A percentile compares a stretch with the other conserved stretches of the same genome.
Evolutionary conservation across 2,888 invertebrate species (phyloP).

Genomic region (Lasioglossum figueresi): DNA sequence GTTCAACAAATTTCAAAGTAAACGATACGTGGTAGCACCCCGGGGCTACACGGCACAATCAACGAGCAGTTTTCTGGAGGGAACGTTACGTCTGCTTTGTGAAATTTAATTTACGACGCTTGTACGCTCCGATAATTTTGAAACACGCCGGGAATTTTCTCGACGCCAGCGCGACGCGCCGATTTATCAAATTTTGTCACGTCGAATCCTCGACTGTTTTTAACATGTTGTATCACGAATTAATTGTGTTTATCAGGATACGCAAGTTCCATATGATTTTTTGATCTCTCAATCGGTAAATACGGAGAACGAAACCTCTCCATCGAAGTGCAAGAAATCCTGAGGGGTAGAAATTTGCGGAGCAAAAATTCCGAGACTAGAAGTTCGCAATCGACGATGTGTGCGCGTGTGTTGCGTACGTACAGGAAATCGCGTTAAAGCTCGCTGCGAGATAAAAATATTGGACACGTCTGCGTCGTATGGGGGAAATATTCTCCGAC

Average conservation of each 20-base stretch:
- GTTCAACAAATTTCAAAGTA: background rate
- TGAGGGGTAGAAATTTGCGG: background rate
- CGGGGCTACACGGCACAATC: background rate
- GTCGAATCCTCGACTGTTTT: background rate
- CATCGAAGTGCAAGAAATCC: background rate
- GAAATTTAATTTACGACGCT: constrained; percentile 16
- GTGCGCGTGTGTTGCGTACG: background rate
- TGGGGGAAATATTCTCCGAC: background rate
- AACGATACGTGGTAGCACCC: background rate
- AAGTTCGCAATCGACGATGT: background rate
- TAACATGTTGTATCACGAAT: background rate
- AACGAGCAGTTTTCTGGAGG: background rate
- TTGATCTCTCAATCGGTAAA: too few species aligned
- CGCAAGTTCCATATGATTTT: too few species aligned
- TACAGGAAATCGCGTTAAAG: background rate
- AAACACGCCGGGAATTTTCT: constrained; percentile 7
- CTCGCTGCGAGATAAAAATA: background rate
- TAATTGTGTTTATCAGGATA: too few species aligned
- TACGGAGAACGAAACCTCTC: background rate
- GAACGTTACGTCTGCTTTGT: constrained; percentile 8
- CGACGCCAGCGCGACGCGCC: background rate
- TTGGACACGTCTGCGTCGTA: constrained; percentile 6
- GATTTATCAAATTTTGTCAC: background rate
- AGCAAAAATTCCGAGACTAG: background rate
- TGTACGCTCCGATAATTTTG: constrained; percentile 4